A percentile compares a stretch with the other conserved stretches of the same genome.
These are phyloP conservation scores for Drosophila neotestacea DNA, from an alignment of 2,888 invertebrate species.

Conservation along the genomic window DNA sequence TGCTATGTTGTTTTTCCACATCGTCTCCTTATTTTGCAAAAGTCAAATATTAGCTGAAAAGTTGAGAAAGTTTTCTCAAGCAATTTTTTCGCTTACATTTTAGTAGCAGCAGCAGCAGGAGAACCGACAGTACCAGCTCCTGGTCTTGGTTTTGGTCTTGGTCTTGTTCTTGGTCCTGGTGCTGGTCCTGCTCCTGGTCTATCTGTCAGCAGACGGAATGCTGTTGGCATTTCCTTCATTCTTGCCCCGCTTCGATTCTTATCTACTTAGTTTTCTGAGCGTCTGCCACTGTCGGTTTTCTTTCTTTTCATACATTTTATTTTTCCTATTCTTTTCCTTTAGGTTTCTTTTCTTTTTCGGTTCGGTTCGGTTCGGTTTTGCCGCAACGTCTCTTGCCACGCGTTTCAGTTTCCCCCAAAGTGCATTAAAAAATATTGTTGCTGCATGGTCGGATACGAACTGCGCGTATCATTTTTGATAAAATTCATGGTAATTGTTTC, in stretches of 20 bases:
- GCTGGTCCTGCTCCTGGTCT: constrained; percentile 61
- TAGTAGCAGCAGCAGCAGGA: constrained; percentile 42
- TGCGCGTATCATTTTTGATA: constrained; percentile 80
- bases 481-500: constrained; percentile 80
- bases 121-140: constrained; percentile 15
- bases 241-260: constrained; percentile 57
- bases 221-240: constrained; percentile 67
- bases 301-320: constrained; percentile 18
- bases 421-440: constrained; percentile 82
- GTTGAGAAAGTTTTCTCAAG: constrained; percentile 82
- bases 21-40: constrained; percentile 78
- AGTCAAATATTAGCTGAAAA: constrained; percentile 84
- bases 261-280: constrained; percentile 68
- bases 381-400: constrained; percentile 34
- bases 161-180: constrained; percentile 3
- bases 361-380: constrained; percentile 1
- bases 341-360: constrained; percentile 4
- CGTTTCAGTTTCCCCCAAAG: constrained; percentile 79
- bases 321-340: constrained; percentile 11
- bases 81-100: constrained; percentile 82
- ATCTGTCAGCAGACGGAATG: constrained; percentile 76
- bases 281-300: constrained; percentile 60
- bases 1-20: constrained; percentile 72
- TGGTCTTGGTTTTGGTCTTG: not conserved
- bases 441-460: constrained; percentile 80